Conservation (phyloP, 2,113 vertebrate genomes). For the Fulmarus glacialis region DNA sequence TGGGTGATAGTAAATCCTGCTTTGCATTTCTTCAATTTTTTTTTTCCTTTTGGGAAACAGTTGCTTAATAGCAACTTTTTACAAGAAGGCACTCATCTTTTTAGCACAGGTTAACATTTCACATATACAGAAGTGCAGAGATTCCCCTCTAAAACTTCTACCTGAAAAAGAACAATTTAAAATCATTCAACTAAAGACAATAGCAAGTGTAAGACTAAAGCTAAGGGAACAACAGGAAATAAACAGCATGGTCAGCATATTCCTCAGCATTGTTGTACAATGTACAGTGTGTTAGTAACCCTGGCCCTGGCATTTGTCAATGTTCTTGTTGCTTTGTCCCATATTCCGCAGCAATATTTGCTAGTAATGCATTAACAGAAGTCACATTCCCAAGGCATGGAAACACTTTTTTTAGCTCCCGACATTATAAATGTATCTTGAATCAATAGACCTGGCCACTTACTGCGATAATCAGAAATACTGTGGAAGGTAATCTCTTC, state of each 20-base stretch:
- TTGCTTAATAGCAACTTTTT: background rate
- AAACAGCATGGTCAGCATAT: background rate
- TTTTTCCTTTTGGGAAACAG: background rate
- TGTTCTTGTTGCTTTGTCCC: background rate
- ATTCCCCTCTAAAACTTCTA: background rate
- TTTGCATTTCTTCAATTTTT: background rate
- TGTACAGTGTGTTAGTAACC: background rate
- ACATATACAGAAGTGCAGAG: background rate
- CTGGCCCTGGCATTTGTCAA: background rate
- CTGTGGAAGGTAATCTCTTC: background rate
- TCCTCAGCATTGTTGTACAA: background rate
- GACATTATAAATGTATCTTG: background rate
- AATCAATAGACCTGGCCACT: background rate
- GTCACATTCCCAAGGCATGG: background rate
- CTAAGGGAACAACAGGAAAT: background rate
- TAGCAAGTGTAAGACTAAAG: background rate
- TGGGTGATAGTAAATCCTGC: background rate
- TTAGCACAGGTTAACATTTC: background rate
- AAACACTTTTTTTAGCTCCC: background rate
- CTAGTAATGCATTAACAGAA: conserved; percentile 45
- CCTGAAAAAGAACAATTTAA: background rate
- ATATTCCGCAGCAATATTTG: background rate
- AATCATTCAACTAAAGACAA: background rate
- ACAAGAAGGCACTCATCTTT: background rate
- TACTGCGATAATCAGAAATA: background rate